Percentiles rank a stretch among this genome's conserved stretches.
These are phyloP conservation scores for Drosophila paramelanica DNA, from an alignment of 2,888 invertebrate genomes.

Conservation along the genomic window DNA sequence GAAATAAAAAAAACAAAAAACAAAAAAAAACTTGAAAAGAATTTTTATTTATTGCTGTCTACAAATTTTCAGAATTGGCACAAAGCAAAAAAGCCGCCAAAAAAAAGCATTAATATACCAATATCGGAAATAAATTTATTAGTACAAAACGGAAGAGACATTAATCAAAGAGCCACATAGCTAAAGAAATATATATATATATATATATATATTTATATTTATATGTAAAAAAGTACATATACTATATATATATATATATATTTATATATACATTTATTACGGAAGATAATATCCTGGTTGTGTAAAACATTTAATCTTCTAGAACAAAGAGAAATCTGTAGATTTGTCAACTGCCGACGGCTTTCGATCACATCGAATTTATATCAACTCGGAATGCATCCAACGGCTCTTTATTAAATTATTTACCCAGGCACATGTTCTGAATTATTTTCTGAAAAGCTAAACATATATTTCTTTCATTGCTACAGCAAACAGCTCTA, in stretches of 20 bases:
- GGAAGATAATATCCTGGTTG: slow-evolving; percentile 17
- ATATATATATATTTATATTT: not conserved
- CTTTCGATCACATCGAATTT: slow-evolving; percentile 36
- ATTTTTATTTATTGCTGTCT: slow-evolving; percentile 24
- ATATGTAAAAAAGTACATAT: not conserved
- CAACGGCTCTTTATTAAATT: slow-evolving; percentile 9
- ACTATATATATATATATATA: not conserved
- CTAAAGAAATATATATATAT: not conserved
- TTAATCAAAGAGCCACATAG: slow-evolving; percentile 18
- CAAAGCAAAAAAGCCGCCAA: not conserved
- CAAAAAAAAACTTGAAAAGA: not conserved
- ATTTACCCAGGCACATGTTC: slow-evolving; percentile 1
- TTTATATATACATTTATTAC: slow-evolving; percentile 14
- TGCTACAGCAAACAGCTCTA: not conserved
- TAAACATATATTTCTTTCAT: not conserved
- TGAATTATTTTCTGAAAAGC: not conserved
- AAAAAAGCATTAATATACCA: slow-evolving; percentile 8
- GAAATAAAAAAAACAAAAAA: slow-evolving; percentile 7
- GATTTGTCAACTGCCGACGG: slow-evolving; percentile 52
- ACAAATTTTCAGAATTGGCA: slow-evolving; percentile 14
- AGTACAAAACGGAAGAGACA: slow-evolving; percentile 31
- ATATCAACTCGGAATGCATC: not conserved
- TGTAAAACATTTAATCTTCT: slow-evolving; percentile 19
- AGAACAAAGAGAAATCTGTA: slow-evolving; percentile 23
- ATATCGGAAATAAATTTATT: slow-evolving; percentile 50